A percentile compares a stretch with the other conserved stretches of the same genome.
Evolutionary conservation across 2,888 invertebrate species (phyloP).

Genomic region (Dolichomitus sp.): DNA sequence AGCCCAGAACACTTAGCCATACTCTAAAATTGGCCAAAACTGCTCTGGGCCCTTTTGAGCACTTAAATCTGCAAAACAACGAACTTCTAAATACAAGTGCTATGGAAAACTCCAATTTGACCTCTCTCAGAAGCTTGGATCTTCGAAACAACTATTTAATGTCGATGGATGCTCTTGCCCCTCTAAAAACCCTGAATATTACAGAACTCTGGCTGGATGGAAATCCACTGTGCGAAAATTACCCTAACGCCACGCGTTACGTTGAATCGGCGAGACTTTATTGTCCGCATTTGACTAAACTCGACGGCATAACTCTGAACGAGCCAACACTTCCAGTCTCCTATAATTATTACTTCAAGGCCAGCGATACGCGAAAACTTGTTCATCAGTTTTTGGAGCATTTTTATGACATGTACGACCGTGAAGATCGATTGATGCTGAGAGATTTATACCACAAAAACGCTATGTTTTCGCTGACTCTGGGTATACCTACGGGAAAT

Average conservation of each 20-base stretch:
- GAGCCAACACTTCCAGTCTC: constrained; percentile 73
- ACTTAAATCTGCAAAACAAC: constrained; percentile 78
- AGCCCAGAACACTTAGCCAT: constrained; percentile 86
- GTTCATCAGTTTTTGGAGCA: constrained; percentile 90
- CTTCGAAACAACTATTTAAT: constrained; percentile 81
- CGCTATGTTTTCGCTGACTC: constrained; percentile 89
- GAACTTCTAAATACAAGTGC: constrained; percentile 74
- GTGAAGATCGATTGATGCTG: constrained; percentile 87
- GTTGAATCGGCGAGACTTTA: constrained; percentile 87
- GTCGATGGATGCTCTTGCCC: constrained; percentile 77
- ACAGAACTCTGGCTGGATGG: constrained; percentile 89
- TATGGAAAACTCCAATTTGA: constrained; percentile 72
- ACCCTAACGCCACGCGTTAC: constrained; percentile 88
- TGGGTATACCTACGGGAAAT: constrained; percentile 73
- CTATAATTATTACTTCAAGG: constrained; percentile 72
- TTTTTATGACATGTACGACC: constrained; percentile 90
- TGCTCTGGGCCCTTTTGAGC: constrained; percentile 74
- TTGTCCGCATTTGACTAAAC: constrained; percentile 87
- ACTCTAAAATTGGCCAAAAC: constrained; percentile 83
- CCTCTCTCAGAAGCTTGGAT: constrained; percentile 78
- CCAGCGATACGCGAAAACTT: constrained; percentile 78
- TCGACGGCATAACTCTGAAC: constrained; percentile 87
- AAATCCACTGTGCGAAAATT: constrained; percentile 91
- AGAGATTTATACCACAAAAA: constrained; percentile 89
- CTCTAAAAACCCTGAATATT: constrained; percentile 85